Conservation (phyloP, 2,113 vertebrate species). For the Gallinago jamesoni region DNA sequence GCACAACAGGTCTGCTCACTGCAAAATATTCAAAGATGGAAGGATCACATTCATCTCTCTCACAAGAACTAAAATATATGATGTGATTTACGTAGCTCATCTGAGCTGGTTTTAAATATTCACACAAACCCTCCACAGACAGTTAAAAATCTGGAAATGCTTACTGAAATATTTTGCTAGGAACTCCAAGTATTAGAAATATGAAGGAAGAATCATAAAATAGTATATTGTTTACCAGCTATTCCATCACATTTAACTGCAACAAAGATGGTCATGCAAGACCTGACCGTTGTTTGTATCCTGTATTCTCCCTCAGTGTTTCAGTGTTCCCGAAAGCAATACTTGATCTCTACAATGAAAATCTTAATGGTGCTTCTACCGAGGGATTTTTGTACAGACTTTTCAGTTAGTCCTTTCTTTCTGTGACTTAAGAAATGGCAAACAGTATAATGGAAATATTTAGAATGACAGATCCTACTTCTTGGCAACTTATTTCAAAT, state of each 20-base stretch:
- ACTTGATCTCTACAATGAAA: neutral
- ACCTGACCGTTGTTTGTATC: neutral
- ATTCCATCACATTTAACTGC: neutral
- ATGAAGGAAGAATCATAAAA: neutral
- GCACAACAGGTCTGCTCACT: neutral
- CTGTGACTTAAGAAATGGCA: neutral
- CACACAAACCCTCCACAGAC: neutral
- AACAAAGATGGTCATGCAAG: neutral
- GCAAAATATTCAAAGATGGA: neutral
- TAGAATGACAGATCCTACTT: neutral
- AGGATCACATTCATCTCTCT: neutral
- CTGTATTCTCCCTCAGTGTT: neutral
- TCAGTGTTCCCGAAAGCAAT: neutral
- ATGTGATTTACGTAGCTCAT: neutral
- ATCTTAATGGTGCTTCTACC: neutral
- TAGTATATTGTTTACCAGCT: neutral
- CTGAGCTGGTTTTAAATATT: neutral
- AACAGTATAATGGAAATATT: neutral
- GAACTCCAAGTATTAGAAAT: neutral
- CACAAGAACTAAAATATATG: neutral
- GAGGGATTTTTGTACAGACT: neutral
- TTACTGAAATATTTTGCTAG: neutral
- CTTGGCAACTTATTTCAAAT: neutral
- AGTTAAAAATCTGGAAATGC: neutral
- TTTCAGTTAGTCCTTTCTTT: neutral